Conservation (phyloP, 64 coral and sea anemone species). For the Orbicella faveolata region DNA sequence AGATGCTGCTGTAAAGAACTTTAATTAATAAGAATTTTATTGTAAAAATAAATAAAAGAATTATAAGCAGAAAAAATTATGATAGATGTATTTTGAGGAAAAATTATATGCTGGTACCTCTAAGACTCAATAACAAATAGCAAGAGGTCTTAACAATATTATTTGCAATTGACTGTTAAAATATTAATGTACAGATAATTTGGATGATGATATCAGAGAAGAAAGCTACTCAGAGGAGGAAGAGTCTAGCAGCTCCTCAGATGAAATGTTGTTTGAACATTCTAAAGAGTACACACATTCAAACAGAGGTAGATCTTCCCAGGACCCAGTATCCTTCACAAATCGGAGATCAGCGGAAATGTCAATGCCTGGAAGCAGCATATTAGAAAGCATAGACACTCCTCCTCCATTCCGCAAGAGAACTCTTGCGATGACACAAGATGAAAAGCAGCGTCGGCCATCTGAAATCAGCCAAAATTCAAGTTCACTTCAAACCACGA, state of each 20-base stretch:
- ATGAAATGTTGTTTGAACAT: conserved; percentile 78
- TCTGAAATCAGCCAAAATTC: background rate
- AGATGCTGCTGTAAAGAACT: no score
- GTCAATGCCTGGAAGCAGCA: conserved; percentile 29
- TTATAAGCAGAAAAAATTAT: no score
- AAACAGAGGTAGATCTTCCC: background rate
- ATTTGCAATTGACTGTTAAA: background rate
- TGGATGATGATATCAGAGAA: conserved; percentile 35
- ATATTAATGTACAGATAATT: background rate
- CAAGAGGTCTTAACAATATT: no score
- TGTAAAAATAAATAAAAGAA: no score
- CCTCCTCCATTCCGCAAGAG: conserved; percentile 38
- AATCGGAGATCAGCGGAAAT: background rate
- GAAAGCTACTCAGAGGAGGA: conserved; percentile 65
- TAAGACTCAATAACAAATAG: no score
- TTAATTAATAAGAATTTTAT: no score
- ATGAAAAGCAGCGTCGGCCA: background rate
- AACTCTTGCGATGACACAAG: background rate
- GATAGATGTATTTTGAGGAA: no score
- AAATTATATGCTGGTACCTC: no score
- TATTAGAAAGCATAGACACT: conserved; percentile 28
- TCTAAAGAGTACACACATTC: background rate
- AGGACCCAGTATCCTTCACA: background rate
- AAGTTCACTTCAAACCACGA: background rate
- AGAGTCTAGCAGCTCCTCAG: conserved; percentile 64